Evolutionary conservation across 2,797 vertebrate genomes (phyloP).

Genomic region (Hapalemur alaotrensis): DNA sequence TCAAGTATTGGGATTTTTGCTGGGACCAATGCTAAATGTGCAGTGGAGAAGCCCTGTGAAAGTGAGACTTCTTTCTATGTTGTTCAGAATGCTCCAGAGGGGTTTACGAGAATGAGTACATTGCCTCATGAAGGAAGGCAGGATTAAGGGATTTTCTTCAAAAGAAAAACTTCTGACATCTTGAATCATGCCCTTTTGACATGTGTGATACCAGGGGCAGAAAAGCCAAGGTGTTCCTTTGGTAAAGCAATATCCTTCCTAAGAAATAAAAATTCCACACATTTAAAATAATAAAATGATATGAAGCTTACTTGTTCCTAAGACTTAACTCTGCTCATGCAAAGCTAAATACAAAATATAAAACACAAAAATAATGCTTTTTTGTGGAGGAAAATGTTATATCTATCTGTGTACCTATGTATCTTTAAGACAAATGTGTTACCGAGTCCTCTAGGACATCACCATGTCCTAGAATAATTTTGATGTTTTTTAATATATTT

Average conservation of each 20-base stretch:
- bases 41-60: neutral
- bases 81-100: neutral
- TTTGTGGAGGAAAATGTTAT: neutral
- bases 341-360: neutral
- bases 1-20: neutral
- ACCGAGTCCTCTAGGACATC: neutral
- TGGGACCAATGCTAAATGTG: neutral
- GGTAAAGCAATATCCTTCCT: neutral
- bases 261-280: neutral
- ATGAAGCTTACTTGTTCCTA: neutral
- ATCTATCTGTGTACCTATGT: neutral
- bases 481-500: neutral
- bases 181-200: constrained; percentile 50
- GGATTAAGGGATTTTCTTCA: constrained; percentile 71
- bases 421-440: neutral
- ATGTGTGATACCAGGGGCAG: constrained; percentile 8
- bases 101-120: neutral
- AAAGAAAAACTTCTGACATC: constrained; percentile 43
- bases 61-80: neutral
- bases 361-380: neutral
- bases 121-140: constrained; percentile 34
- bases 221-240: constrained; percentile 1
- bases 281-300: constrained; percentile 41
- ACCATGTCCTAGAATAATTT: neutral
- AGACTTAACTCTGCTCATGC: neutral